Percentiles rank a stretch among this genome's conserved stretches.
Conservation (phyloP, 2,113 vertebrate species). For the Cebidichthys violaceus region DNA sequence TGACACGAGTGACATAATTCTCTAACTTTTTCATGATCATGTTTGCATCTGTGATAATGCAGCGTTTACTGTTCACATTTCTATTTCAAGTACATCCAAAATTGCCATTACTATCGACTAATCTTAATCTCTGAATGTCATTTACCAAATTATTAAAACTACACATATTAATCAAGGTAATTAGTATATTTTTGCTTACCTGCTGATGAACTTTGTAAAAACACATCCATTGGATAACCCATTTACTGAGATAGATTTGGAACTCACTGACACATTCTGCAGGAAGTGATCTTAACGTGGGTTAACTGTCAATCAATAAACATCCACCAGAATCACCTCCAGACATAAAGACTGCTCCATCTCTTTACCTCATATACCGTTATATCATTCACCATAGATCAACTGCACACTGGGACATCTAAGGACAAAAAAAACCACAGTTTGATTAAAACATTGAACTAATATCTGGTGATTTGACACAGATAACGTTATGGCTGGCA, state of each 20-base stretch:
- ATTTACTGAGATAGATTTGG: conserved; percentile 10
- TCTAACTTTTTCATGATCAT: neutral
- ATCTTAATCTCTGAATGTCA: neutral
- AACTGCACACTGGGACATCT: conserved; percentile 32
- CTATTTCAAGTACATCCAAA: neutral
- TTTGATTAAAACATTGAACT: conserved; percentile 32
- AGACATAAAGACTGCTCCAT: conserved; percentile 33
- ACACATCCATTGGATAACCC: neutral
- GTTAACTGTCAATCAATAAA: conserved; percentile 68
- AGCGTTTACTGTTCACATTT: neutral
- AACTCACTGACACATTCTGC: conserved; percentile 17
- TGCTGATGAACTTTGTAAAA: neutral
- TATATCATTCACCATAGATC: conserved; percentile 35
- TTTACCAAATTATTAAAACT: neutral
- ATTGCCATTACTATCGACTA: neutral
- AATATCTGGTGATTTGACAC: conserved; percentile 47
- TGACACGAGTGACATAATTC: neutral
- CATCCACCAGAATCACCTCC: conserved; percentile 44
- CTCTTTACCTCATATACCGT: conserved; percentile 25
- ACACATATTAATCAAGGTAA: neutral
- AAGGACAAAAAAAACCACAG: conserved; percentile 38
- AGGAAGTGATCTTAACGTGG: conserved; percentile 63
- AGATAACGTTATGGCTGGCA: conserved; percentile 25
- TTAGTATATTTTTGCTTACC: neutral
- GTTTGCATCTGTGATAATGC: neutral